Evolutionary conservation across 1,140 invertebrate genomes (phyloP).

Genomic region (Eumaeus atala): DNA sequence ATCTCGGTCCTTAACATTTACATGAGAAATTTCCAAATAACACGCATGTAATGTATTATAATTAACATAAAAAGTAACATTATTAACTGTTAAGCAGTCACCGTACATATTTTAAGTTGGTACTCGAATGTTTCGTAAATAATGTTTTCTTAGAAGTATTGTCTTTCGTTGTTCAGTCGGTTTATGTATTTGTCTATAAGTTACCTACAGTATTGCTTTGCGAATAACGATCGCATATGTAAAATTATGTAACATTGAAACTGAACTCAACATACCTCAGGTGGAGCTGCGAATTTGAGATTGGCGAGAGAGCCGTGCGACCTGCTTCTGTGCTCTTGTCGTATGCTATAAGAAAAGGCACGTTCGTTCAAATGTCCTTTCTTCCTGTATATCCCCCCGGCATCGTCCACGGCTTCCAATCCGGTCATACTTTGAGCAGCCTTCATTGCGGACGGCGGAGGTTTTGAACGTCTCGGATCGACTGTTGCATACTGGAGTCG

Average conservation of each 20-base stretch:
- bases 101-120: constrained; percentile 1
- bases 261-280: constrained; percentile 67
- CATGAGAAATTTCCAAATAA: constrained; percentile 9
- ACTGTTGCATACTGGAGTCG: constrained; percentile 76
- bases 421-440: constrained; percentile 87
- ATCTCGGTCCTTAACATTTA: constrained; percentile 6
- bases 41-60: constrained; percentile 6
- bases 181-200: too few species aligned
- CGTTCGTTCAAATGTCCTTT: constrained; percentile 94
- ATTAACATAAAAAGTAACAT: constrained; percentile 5
- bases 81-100: constrained; percentile 4
- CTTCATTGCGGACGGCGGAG: constrained; percentile 83
- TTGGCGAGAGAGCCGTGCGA: constrained; percentile 93
- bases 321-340: constrained; percentile 92
- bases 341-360: constrained; percentile 94
- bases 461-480: constrained; percentile 82
- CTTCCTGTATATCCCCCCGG: constrained; percentile 89
- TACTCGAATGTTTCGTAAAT: constrained; percentile 1
- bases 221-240: neutral
- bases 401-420: constrained; percentile 81
- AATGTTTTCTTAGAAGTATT: neutral
- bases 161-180: too few species aligned
- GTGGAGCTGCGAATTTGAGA: constrained; percentile 84
- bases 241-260: neutral
- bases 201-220: too few species aligned